phyloP scores from a whole-genome alignment of 2,888 invertebrate species.

The Tenodera sinensis region DNA sequence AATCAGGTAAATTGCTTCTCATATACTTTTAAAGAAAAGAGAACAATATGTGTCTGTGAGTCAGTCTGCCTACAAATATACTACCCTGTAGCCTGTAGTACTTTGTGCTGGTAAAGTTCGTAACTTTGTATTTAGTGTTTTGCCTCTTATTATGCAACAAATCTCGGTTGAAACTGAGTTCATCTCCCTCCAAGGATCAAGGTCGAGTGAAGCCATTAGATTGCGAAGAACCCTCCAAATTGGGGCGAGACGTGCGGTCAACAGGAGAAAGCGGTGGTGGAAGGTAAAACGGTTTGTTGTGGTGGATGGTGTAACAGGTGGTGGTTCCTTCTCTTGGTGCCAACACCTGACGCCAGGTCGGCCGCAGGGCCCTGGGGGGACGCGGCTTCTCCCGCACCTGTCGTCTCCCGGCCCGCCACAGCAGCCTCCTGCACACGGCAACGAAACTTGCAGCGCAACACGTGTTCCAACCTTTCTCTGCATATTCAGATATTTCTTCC shows the following conservation, averaged over 20 bases:
- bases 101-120: no score
- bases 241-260: background rate
- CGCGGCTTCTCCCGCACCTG: constrained; percentile 25
- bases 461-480: background rate
- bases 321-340: constrained; percentile 14
- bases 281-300: background rate
- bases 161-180: background rate
- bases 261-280: background rate
- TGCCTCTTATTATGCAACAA: background rate
- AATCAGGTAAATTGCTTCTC: no score
- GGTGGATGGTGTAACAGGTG: constrained; percentile 17
- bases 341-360: constrained; percentile 26
- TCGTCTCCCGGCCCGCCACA: constrained; percentile 10
- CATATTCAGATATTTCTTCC: no score
- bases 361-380: constrained; percentile 15
- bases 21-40: no score
- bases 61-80: no score
- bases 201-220: background rate
- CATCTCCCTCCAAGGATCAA: background rate
- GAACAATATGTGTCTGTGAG: no score
- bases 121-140: no score
- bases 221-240: background rate
- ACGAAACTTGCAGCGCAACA: background rate
- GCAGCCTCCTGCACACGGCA: background rate
- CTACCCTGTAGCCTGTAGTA: no score